Evolutionary conservation across 2,113 vertebrate species (phyloP), one percentile per base, ranked within the genome.

Genomic region (Leucosticte australis): DNA sequence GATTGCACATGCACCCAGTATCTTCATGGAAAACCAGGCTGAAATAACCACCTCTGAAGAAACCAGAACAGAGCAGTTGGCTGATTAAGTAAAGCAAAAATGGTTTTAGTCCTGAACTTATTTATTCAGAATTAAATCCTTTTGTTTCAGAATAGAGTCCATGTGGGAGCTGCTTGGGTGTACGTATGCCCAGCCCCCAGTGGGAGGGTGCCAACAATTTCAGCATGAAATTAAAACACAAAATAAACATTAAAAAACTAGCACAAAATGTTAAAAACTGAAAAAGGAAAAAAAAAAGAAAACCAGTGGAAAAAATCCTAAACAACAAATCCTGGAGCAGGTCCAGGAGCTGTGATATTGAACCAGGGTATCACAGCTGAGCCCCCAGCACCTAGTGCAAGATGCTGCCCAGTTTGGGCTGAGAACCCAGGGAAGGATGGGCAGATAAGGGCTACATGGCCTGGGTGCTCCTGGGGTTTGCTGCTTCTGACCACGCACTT

Each of bases 401-500:
- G 47, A 17, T 44, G 44, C 35, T 92, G 44, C 80, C 68, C 47
- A 68, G 22, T 75, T 46, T 46, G 39, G 18, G 27, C 18, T 71
- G 44, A 71, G 35, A 37, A 2, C 11, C 9, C 28, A 39, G 33
- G 16, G 57, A 56, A 26, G 18, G 50, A 67, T 16, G 26, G 27
- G 13, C 52, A 65, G 47, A 15, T 10, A 27, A n/a, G 18, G 57
- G 28, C 35, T 52, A 13, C 2, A 0, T 8, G 35, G 44, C 62
- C 0, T 0, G 55, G 42, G 35, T 0, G 0, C 41, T 62, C 0
- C 0, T 15, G 49, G 63, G 27, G 4, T 53, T 89, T 53, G 19
- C 55, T 56, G 44, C 33, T 79, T 86, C 80, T 83, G 31, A 9
- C 18, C 28, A 2, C 0, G 2, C 30, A 4, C 49, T 69, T 47